Evolutionary conservation across 64 coral and sea anemone species (phyloP), one percentile per base, ranked within the genome.

Genomic region (Platygyra sinensis): DNA sequence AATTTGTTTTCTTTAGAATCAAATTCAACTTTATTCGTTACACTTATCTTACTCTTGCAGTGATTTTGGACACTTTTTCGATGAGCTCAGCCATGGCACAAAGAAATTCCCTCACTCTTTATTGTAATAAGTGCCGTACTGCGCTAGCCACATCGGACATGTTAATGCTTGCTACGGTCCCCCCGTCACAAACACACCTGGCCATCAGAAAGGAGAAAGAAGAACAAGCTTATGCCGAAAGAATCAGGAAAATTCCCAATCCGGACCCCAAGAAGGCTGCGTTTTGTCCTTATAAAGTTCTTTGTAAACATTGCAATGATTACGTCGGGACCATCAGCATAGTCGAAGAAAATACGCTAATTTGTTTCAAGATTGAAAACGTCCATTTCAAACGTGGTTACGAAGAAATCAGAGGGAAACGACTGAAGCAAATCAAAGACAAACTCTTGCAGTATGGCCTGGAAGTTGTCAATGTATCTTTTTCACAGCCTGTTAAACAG

Each of bases 321-420:
- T 71, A 86, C 30, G 52, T 96, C 5, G 94, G 94, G 46, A 78
- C 90, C 17, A 31, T 93, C 46, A 91, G 49, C 64, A 33, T 93
- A 15, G 77, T 96, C 8, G 90, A 96, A 79, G 91, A 83, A 55
- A 72, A 86, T 13, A 67, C 92, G 31, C 18, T 93, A 5, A 78
- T 92, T 29, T 96, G 94, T 51, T 93, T 96, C 33, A 96, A 96
- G 78, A 87, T 87, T 20, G 94, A 96, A 80, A 91, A 74, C 3
- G 60, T 93, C 10, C 89, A 86, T 29, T 87, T 96, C 12, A 77
- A 73, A 39, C 39, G 83, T 0, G 52, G 78, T 51, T 88, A 78
- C 13, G 87, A 84, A 30, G 74, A 96, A 79, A 93, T 93, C 38
- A 86, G 86, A 79, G 81, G 80, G 17, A 96, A 96, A 31, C 90